Conservation (phyloP, 1,140 invertebrate genomes). For the Euura saliciscinereae region DNA sequence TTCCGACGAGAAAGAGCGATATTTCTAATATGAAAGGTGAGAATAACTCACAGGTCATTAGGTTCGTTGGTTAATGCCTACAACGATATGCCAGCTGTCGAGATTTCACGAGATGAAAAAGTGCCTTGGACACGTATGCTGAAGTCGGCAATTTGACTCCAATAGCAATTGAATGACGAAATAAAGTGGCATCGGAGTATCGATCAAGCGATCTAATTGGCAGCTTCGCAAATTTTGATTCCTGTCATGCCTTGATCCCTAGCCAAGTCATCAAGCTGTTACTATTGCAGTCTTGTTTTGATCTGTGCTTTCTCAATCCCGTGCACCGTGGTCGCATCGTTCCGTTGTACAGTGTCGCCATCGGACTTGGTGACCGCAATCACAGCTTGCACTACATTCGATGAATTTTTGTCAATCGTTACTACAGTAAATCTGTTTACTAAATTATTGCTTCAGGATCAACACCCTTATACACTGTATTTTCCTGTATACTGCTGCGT, state of each 20-base stretch:
- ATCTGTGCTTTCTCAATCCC: slow-evolving; percentile 39
- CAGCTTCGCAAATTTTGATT: neutral
- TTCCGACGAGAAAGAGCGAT: neutral
- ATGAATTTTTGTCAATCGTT: too few species aligned
- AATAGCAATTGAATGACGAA: neutral
- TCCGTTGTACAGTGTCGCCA: slow-evolving; percentile 36
- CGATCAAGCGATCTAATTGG: neutral
- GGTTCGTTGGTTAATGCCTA: neutral
- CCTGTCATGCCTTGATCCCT: slow-evolving; percentile 28
- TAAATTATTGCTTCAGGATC: too few species aligned
- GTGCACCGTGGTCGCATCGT: slow-evolving; percentile 25
- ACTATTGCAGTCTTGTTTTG: slow-evolving; percentile 25
- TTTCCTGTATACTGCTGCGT: too few species aligned
- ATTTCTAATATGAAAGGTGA: too few species aligned
- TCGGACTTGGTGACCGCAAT: slow-evolving; percentile 35
- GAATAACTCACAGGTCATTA: neutral
- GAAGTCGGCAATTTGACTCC: neutral
- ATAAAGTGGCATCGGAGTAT: too few species aligned
- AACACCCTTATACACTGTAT: too few species aligned
- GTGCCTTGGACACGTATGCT: neutral
- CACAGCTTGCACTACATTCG: slow-evolving; percentile 36
- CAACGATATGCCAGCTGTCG: neutral
- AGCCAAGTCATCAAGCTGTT: slow-evolving; percentile 33
- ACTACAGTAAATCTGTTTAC: too few species aligned
- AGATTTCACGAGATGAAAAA: neutral